Base-by-base conservation (phyloP, 2,888 invertebrate species). In the Willowsia nigromaculata region DNA sequence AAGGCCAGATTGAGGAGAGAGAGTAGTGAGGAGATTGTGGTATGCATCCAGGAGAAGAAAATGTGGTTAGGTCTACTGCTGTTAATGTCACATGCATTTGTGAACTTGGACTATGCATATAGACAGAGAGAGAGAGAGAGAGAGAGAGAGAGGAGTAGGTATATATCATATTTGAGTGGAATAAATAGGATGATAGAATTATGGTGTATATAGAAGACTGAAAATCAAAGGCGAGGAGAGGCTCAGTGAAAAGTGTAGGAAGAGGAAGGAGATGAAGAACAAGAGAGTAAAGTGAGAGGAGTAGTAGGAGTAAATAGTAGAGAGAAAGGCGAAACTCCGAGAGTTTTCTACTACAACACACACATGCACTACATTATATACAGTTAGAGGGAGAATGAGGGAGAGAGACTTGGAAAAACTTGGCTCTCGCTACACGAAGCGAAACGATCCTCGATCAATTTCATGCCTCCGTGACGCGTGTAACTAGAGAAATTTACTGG, bases 381-480 rank as follows among this genome's bases (percentile, higher is more conserved):
- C n/a, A n/a, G n/a, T n/a, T n/a, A n/a, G n/a, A n/a, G n/a, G n/a
- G n/a, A n/a, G 37, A 84, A 40, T 22, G 27, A 13, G 53, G 25
- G 65, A 62, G 56, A 84, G 59, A 18, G 84, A 68, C 89, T 83
- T 84, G 81, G 85, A 89, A 89, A 80, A 85, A 88, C 89, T 82
- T 88, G 40, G 59, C 76, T 89, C 89, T 90, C 90, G 90, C 90
- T 88, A 78, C 87, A 88, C 85, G 85, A 83, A 91, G 91, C 88
- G 91, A 91, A 91, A 91, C 91, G 92, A 91, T 91, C 91, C 92
- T 92, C 92, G 90, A 92, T 92, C 92, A 92, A 92, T 92, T 92
- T 92, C 91, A 92, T 91, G 91, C 91, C 91, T 91, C 91, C 90
- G 88, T 90, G 91, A 91, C 90, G 91, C 92, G 90, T 91, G 91